Evolutionary conservation across 1,140 invertebrate species (phyloP).

Genomic region (Fopius arisanus): DNA sequence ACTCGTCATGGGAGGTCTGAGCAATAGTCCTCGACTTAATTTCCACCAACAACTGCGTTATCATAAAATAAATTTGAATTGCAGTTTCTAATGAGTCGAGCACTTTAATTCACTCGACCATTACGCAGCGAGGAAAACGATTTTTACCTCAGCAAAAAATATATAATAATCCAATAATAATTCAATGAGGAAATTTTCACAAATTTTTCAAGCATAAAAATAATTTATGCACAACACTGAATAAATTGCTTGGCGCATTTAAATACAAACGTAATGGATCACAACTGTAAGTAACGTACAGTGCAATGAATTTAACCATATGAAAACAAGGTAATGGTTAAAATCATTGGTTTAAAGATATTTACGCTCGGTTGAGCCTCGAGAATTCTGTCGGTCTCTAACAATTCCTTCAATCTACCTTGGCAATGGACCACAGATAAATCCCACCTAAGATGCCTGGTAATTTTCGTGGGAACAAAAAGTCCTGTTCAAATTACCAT

Average conservation of each 20-base stretch:
- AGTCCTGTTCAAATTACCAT: not conserved
- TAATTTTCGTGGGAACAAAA: not conserved
- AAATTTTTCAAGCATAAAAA: not conserved
- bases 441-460: not conserved
- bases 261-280: not conserved
- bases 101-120: too few species aligned
- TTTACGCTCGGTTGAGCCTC: slow-evolving; percentile 15
- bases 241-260: not conserved
- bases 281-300: not conserved
- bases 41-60: too few species aligned
- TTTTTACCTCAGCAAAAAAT: too few species aligned
- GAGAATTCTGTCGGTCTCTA: not conserved
- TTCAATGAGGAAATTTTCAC: not conserved
- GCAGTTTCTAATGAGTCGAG: too few species aligned
- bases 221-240: not conserved
- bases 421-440: slow-evolving; percentile 20
- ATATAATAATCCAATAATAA: too few species aligned
- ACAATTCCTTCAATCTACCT: slow-evolving; percentile 16
- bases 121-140: too few species aligned
- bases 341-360: slow-evolving; percentile 7
- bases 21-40: too few species aligned
- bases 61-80: too few species aligned
- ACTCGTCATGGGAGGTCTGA: too few species aligned
- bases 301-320: not conserved
- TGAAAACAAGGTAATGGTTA: not conserved